phyloP scores from a whole-genome alignment of 2,113 vertebrate genomes.

The Chloropsis cyanopogon region DNA sequence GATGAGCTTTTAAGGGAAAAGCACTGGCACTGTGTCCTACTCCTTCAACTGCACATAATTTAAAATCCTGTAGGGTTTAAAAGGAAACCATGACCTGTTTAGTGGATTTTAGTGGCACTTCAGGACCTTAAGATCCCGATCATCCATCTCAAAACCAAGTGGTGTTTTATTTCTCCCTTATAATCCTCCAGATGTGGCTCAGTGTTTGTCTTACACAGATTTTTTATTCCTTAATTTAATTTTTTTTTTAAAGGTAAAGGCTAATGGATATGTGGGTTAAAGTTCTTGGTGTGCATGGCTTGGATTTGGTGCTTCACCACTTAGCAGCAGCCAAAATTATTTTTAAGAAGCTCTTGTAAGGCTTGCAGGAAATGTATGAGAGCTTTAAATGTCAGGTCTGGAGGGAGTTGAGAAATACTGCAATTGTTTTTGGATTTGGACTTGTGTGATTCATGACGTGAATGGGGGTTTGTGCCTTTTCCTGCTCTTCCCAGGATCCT shows the following conservation, averaged over 20 bases:
- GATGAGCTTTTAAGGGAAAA: slow-evolving; percentile 50
- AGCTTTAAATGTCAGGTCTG: slow-evolving; percentile 39
- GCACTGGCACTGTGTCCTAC: background rate
- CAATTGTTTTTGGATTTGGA: slow-evolving; percentile 7
- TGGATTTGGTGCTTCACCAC: slow-evolving; percentile 26
- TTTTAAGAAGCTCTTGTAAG: slow-evolving; percentile 19
- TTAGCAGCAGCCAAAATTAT: background rate
- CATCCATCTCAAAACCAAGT: slow-evolving; percentile 40
- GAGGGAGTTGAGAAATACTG: slow-evolving; percentile 3
- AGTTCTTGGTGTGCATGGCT: background rate
- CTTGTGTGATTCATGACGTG: background rate
- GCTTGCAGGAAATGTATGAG: background rate
- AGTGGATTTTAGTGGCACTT: background rate
- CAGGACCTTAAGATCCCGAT: slow-evolving; percentile 26
- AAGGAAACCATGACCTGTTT: slow-evolving; percentile 34
- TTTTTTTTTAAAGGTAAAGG: background rate
- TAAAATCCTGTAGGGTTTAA: slow-evolving; percentile 39
- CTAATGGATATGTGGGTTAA: background rate
- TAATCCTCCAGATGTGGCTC: slow-evolving; percentile 40
- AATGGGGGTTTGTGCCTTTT: background rate
- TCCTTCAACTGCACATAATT: slow-evolving; percentile 46
- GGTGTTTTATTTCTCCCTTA: slow-evolving; percentile 54
- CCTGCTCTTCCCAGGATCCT: slow-evolving; percentile 15
- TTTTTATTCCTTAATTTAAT: background rate
- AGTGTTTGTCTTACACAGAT: background rate